Evolutionary conservation across 2,113 vertebrate species (phyloP), one percentile per base, ranked within the genome.

Genomic region (Seriola rivoliana): DNA sequence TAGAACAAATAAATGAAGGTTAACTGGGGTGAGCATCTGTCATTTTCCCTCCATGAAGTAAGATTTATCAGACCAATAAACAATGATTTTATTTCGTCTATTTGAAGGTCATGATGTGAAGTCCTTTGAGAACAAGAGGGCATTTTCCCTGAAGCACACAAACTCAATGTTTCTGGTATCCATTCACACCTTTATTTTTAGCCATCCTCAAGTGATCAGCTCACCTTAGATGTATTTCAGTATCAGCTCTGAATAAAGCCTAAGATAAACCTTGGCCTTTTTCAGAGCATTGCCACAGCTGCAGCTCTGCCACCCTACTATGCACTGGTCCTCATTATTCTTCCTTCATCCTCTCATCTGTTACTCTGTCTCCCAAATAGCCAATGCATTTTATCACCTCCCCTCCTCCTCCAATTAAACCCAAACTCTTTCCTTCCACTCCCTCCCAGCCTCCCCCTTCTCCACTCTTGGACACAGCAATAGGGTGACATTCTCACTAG

Each of bases 401-500:
- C 5, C 67, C 60, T 69, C 21, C 76, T 64, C 69, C 62, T 64
- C 68, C 80, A 84, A 75, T 72, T 85, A 85, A 69, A 82, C 54
- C 63, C 50, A 69, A 74, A 66, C 38, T 52, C 34, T 16, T 36
- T 9, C n/a, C 23, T 57, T n/a, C 14, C 3, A 32, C 63, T 38
- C 62, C 72, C 25, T 46, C 50, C 11, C 16, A 57, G 42, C 13
- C 21, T 36, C 25, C 62, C 9, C 29, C 19, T 63, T 3, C 74
- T 69, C 60, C 4, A 29, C 40, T 77, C 46, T 23, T 50, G 34
- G 29, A 84, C 76, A 70, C 74, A 83, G 85, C 46, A 36, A 74
- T 58, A 36, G 74, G 80, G 63, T 84, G 81, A 87, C 74, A 90
- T 88, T 90, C 80, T 90, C 80, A 81, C 68, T 13, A 74, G 80